phyloP scores from a whole-genome alignment of 1,140 invertebrate species.

The Drosophila bifasciata region DNA sequence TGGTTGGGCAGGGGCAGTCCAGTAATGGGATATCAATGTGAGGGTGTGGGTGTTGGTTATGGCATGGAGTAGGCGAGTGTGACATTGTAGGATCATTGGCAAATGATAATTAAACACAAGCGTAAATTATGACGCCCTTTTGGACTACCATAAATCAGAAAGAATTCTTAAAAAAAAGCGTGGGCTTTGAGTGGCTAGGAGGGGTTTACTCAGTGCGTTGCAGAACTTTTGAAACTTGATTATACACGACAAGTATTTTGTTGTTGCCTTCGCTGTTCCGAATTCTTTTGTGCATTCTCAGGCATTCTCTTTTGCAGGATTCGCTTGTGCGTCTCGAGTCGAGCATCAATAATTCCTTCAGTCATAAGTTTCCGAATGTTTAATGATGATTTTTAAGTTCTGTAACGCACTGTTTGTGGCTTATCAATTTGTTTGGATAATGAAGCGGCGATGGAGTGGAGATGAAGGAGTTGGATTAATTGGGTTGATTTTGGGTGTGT shows the following conservation, averaged over 20 bases:
- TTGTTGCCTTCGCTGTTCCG: no score
- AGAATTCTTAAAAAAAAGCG: conserved; percentile 25
- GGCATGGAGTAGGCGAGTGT: conserved; percentile 23
- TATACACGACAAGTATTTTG: no score
- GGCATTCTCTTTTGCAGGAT: no score
- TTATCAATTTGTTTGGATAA: no score
- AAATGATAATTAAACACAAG: conserved; percentile 48
- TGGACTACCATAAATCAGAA: conserved; percentile 33
- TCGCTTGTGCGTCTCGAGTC: no score
- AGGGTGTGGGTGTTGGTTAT: conserved; percentile 10
- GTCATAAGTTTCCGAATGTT: no score
- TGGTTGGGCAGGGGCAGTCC: neutral
- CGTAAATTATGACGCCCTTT: conserved; percentile 34
- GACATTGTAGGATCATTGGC: conserved; percentile 30
- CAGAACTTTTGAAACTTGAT: conserved; percentile 17
- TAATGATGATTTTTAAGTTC: no score
- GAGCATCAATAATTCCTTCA: no score
- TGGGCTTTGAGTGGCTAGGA: neutral
- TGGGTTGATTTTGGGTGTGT: conserved; percentile 1
- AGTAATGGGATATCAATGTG: neutral
- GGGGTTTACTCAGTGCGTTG: conserved; percentile 18
- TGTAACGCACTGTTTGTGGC: no score
- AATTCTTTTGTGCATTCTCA: no score
- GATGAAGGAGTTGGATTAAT: neutral
- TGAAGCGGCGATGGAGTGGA: neutral